Conservation (phyloP, 2,113 vertebrate genomes). For the Pantherophis guttatus region DNA sequence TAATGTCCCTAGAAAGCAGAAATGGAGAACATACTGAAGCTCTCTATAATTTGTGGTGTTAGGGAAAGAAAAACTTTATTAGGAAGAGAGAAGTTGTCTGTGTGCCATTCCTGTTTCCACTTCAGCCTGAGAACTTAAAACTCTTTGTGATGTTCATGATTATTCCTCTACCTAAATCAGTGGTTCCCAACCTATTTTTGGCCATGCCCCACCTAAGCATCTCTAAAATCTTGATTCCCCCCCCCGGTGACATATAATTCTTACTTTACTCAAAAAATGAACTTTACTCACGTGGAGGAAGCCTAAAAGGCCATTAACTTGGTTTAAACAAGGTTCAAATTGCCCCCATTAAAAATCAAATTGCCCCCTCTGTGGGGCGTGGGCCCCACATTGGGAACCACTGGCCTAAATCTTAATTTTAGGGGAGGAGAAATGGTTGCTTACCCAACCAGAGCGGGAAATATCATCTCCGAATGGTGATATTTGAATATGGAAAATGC, state of each 20-base stretch:
- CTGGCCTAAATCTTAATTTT: constrained; percentile 9
- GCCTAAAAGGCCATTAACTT: no score
- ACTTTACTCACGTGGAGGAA: no score
- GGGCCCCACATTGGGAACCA: no score
- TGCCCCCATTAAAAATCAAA: no score
- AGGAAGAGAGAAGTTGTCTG: not conserved
- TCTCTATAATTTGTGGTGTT: not conserved
- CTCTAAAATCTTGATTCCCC: no score
- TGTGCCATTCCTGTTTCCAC: not conserved
- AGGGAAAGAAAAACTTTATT: not conserved
- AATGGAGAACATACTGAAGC: not conserved
- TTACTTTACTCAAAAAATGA: no score
- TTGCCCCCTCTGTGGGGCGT: no score
- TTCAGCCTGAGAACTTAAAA: not conserved
- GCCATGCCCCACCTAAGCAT: no score
- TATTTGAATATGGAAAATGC: not conserved
- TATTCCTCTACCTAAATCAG: not conserved
- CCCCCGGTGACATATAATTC: no score
- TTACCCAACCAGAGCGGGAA: constrained; percentile 2
- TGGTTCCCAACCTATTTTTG: no score
- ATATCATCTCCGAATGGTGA: not conserved
- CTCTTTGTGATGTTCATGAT: not conserved
- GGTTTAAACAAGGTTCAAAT: no score
- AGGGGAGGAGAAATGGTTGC: not conserved
- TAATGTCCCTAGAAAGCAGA: not conserved